Conservation (phyloP, 2,888 invertebrate genomes). For the Andrena bicolor region DNA sequence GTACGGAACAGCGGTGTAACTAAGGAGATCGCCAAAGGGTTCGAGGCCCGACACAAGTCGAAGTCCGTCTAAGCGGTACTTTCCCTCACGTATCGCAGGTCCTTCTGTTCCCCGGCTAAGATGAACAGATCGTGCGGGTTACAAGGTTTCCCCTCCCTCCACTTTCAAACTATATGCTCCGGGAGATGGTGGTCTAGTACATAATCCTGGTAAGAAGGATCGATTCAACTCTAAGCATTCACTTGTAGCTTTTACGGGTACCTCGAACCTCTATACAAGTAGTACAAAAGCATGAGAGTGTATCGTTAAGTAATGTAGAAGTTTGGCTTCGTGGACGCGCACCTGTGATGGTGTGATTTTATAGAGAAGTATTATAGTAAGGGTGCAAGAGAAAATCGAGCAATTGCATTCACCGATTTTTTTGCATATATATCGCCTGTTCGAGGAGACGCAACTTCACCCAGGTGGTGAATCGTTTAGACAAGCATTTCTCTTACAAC, state of each 20-base stretch:
- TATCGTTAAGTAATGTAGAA: neutral
- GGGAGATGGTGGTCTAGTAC: neutral
- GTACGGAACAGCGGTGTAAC: constrained; percentile 66
- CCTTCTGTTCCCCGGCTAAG: constrained; percentile 51
- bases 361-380: too few relatives aligned
- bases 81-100: constrained; percentile 56
- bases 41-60: constrained; percentile 50
- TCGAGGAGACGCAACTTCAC: neutral
- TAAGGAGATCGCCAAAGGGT: constrained; percentile 67
- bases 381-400: neutral
- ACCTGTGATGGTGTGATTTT: too few relatives aligned
- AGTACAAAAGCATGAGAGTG: neutral
- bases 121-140: constrained; percentile 46
- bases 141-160: neutral
- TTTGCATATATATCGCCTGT: neutral
- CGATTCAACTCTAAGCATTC: constrained; percentile 14
- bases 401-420: neutral
- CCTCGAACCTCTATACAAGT: constrained; percentile 5
- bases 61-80: constrained; percentile 63
- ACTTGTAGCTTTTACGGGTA: neutral
- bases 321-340: neutral
- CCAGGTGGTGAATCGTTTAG: constrained; percentile 9
- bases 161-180: constrained; percentile 2
- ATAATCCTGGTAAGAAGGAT: constrained; percentile 13
- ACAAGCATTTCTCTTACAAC: constrained; percentile 10